Base-by-base conservation (phyloP, 2,113 vertebrate genomes). In the Acanthochromis polyacanthus region DNA sequence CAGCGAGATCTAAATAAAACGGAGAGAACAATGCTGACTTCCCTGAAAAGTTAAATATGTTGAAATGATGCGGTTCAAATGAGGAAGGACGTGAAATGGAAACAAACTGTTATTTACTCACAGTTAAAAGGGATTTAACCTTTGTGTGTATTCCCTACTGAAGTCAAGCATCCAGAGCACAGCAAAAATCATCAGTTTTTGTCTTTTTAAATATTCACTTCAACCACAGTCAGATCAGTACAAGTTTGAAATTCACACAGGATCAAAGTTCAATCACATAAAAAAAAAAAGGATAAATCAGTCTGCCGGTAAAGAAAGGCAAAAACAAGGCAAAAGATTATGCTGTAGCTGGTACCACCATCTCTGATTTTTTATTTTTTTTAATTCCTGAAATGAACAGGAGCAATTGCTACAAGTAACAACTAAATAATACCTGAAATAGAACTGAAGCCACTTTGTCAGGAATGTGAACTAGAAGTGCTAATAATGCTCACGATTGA, bases 391-490 rank as follows among this genome's bases (percentile, higher is more conserved):
- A 79, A 89, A 90, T 81, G 70, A 38, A 79, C 52, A 78, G 75
- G 82, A 80, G 23, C 50, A 56, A 77, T 43, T 88, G 85, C 83
- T 88, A 90, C 78, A 68, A 81, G 36, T 78, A 70, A 90, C 57
- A 52, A 88, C 14, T n/a, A 69, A 84, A 88, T 70, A 1, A 88
- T 68, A 90, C 76, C 85, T 81, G 73, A 88, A 88, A 76, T 59
- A 53, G 43, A 92, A 91, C 58, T 46, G 46, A 83, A 89, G 85
- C 89, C 75, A 90, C 78, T 88, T 83, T 83, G 75, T 68, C 83
- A 88, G 88, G 80, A 92, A 92, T 85, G 87, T 77, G 32, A 87
- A 82, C 67, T 58, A 74, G 68, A 86, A 91, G 71, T 83, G 61
- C 55, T 15, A 8, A 32, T 4, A 69, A 76, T 57, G 80, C 78